phyloP scores from a whole-genome alignment of 2,797 vertebrate species.

The Adelosebastes latens region DNA sequence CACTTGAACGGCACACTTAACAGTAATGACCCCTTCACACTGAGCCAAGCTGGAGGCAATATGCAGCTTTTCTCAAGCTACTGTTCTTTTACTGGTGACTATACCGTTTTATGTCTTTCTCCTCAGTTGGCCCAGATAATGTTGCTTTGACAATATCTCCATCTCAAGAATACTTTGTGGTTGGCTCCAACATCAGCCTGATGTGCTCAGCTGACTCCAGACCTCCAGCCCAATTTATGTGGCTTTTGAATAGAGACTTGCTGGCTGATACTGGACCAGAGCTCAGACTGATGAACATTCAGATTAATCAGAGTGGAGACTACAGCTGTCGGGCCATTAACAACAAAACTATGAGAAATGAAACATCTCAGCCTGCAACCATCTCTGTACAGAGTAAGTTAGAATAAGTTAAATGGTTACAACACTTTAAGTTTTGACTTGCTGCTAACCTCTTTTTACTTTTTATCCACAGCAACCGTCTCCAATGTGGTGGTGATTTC shows the following conservation, averaged over 20 bases:
- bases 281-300: constrained; percentile 47
- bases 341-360: constrained; percentile 45
- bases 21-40: constrained; percentile 1
- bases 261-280: constrained; percentile 34
- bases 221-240: constrained; percentile 46
- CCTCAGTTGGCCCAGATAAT: constrained; percentile 63
- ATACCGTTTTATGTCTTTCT: neutral
- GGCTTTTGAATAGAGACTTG: constrained; percentile 48
- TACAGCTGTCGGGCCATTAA: constrained; percentile 73
- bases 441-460: neutral
- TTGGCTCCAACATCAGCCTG: constrained; percentile 55
- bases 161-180: neutral
- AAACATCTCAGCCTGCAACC: constrained; percentile 20
- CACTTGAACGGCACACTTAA: neutral
- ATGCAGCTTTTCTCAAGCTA: neutral
- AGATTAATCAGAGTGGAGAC: constrained; percentile 53
- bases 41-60: neutral
- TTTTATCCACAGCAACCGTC: constrained; percentile 51
- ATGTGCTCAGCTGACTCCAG: constrained; percentile 63
- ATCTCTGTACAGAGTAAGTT: constrained; percentile 53
- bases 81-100: neutral
- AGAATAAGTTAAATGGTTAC: neutral
- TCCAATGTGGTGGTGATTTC: constrained; percentile 37
- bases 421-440: neutral
- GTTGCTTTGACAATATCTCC: neutral